Percentiles rank a stretch among this genome's conserved stretches.
Conservation (phyloP, 2,888 invertebrate genomes). For the Nomada goodeniana region DNA sequence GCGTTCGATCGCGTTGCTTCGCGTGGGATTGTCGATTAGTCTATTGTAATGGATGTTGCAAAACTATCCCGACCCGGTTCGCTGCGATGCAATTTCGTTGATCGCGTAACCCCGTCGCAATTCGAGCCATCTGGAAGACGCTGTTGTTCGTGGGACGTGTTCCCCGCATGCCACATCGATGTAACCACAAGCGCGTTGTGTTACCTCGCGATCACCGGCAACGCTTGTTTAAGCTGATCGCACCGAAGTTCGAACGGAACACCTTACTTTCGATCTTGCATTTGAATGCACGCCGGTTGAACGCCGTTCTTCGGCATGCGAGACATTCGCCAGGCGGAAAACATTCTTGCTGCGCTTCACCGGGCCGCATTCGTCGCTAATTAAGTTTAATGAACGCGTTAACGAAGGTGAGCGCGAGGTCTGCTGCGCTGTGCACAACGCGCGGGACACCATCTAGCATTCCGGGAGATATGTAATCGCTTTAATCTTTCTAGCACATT, state of each 20-base stretch:
- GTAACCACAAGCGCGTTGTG: not conserved
- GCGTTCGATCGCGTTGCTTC: not conserved
- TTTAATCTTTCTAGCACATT: slow-evolving; percentile 53
- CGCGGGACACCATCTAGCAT: slow-evolving; percentile 19
- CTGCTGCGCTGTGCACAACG: slow-evolving; percentile 20
- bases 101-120: not conserved
- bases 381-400: slow-evolving; percentile 52
- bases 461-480: slow-evolving; percentile 32
- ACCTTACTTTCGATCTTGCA: not conserved
- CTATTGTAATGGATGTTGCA: slow-evolving; percentile 10
- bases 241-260: not conserved
- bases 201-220: not conserved
- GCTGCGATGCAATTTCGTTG: not conserved
- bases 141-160: not conserved
- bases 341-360: not conserved
- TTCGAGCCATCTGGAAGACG: not conserved
- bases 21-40: not conserved
- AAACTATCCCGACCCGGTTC: not conserved
- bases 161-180: too few relatives aligned
- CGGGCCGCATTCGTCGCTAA: slow-evolving; percentile 23
- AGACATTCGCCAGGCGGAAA: not conserved
- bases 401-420: slow-evolving; percentile 16
- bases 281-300: not conserved
- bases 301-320: too few relatives aligned
- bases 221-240: not conserved